phyloP scores from a whole-genome alignment of 2,888 invertebrate species.

The Mylabris sibirica region DNA sequence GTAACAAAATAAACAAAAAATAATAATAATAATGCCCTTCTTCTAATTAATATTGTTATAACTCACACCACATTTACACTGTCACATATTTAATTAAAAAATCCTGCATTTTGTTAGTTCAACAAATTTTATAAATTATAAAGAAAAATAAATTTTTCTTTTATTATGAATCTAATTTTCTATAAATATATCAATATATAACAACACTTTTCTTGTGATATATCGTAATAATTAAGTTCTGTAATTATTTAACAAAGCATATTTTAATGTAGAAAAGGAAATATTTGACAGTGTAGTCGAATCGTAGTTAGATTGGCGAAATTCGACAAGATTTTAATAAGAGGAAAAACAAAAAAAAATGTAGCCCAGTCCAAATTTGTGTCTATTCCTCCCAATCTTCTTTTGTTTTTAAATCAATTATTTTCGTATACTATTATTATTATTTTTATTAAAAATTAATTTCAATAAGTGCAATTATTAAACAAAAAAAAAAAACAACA shows the following conservation, averaged over 20 bases:
- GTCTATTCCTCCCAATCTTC: conserved; percentile 8
- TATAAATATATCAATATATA: background rate
- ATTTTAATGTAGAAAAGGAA: background rate
- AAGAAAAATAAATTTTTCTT: background rate
- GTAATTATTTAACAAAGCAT: background rate
- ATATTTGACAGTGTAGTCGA: conserved; percentile 49
- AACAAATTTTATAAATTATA: background rate
- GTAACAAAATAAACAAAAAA: conserved; percentile 50
- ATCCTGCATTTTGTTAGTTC: background rate
- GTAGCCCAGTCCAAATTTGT: background rate
- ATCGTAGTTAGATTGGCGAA: conserved; percentile 42
- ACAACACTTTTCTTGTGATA: background rate
- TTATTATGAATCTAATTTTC: conserved; percentile 3
- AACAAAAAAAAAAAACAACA: conserved; percentile 23
- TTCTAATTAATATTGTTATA: conserved; percentile 48
- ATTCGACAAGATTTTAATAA: conserved; percentile 25
- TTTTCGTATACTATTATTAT: background rate
- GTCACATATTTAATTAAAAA: conserved; percentile 42
- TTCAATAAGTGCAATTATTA: conserved; percentile 42
- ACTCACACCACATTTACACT: conserved; percentile 43
- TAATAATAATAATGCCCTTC: conserved; percentile 40
- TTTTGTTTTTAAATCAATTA: conserved; percentile 17
- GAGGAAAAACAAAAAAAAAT: conserved; percentile 19
- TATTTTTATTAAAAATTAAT: conserved; percentile 32
- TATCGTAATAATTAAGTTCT: background rate